Conservation (phyloP, 2,888 invertebrate species). For the Ornithoptera alexandrae region DNA sequence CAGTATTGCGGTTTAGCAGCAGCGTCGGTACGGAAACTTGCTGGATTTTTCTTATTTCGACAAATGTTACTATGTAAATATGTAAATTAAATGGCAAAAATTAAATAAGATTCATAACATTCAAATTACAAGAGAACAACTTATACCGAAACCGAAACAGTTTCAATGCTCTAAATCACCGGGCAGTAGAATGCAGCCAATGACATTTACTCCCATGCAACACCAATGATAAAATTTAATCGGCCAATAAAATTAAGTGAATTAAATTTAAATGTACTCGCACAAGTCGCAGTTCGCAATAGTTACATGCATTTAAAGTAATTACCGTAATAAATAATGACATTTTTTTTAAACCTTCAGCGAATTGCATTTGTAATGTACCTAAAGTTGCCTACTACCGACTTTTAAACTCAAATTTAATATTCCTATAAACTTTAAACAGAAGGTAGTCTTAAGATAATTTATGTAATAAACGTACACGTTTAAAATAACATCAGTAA, state of each 20-base stretch:
- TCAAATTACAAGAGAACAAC: neutral
- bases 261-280: conserved; percentile 18
- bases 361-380: neutral
- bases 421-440: no score
- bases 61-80: no score
- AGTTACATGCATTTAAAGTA: conserved; percentile 5
- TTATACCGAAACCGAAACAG: neutral
- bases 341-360: neutral
- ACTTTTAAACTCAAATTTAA: no score
- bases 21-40: no score
- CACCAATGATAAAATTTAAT: conserved; percentile 29
- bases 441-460: no score
- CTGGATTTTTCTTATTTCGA: no score
- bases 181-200: conserved; percentile 9
- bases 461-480: no score
- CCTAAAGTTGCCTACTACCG: neutral
- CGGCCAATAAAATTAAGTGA: conserved; percentile 25
- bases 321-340: neutral
- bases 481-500: neutral
- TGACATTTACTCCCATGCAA: conserved; percentile 23
- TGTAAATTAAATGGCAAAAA: no score
- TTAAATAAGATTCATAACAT: neutral
- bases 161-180: conserved; percentile 20
- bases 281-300: conserved; percentile 8
- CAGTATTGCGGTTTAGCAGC: no score